Evolutionary conservation across 2,113 vertebrate genomes (phyloP).

Genomic region (Passer domesticus): DNA sequence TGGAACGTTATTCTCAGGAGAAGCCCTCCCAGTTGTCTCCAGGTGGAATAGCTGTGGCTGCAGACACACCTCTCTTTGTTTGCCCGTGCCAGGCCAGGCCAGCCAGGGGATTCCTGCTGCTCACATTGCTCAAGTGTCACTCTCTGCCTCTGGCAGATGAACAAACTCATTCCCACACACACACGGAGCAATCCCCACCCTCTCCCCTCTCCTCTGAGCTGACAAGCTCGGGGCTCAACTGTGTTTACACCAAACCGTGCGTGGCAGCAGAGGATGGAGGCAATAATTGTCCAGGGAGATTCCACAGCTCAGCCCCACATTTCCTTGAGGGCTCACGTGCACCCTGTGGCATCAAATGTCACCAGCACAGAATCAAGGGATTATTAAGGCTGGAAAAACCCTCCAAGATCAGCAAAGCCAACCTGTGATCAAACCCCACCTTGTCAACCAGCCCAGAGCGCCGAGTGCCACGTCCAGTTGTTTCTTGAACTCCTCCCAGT

Average conservation of each 20-base stretch:
- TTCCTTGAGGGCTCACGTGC: background rate
- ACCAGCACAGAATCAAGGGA: background rate
- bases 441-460: background rate
- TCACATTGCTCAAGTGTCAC: slow-evolving; percentile 37
- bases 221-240: background rate
- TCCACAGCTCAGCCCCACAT: background rate
- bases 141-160: slow-evolving; percentile 6
- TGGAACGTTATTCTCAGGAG: slow-evolving; percentile 44
- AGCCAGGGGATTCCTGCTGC: slow-evolving; percentile 53
- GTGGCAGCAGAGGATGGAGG: background rate
- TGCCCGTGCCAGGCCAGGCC: slow-evolving; percentile 14
- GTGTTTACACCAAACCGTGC: background rate
- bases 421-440: background rate
- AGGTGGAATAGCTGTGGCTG: slow-evolving; percentile 59
- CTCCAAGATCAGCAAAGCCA: background rate
- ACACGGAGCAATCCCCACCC: background rate
- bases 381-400: background rate
- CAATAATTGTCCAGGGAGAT: background rate
- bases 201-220: background rate
- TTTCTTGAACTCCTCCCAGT: background rate
- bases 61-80: slow-evolving; percentile 74
- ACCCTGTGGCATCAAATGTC: background rate
- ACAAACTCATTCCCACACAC: background rate
- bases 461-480: rapidly evolving
- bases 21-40: slow-evolving; percentile 19